Conservation (phyloP, 2,113 vertebrate species). For the Brachirus orientalis region DNA sequence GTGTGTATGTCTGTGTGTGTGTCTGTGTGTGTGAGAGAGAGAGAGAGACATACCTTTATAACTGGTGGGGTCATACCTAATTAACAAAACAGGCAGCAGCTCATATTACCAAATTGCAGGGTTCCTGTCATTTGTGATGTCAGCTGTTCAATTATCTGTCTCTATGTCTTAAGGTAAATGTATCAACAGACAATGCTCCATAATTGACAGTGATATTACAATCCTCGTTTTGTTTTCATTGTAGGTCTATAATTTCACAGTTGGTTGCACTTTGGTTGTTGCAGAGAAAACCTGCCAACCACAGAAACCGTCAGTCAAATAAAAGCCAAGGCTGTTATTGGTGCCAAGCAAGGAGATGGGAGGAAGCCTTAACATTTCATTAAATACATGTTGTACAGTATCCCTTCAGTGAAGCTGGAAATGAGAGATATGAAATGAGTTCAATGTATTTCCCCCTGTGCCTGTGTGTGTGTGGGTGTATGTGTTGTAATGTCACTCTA, state of each 20-base stretch:
- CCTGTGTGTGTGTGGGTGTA: too few relatives aligned
- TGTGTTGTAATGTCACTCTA: slow-evolving; percentile 46
- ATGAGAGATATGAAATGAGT: slow-evolving; percentile 47
- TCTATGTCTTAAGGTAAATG: slow-evolving; percentile 18
- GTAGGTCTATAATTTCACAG: slow-evolving; percentile 53
- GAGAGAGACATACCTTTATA: too few relatives aligned
- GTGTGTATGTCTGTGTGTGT: too few relatives aligned
- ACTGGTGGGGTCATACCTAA: too few relatives aligned
- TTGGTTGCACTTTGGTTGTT: slow-evolving; percentile 50
- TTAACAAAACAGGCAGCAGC: too few relatives aligned
- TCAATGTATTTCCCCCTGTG: slow-evolving; percentile 17
- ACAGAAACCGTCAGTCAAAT: slow-evolving; percentile 59
- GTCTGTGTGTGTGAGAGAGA: too few relatives aligned
- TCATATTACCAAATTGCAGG: slow-evolving; percentile 20
- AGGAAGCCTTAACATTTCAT: slow-evolving; percentile 34
- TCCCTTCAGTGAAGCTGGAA: slow-evolving; percentile 41
- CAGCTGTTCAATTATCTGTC: slow-evolving; percentile 27
- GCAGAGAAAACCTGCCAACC: slow-evolving; percentile 56
- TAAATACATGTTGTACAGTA: slow-evolving; percentile 33
- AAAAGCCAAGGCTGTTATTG: slow-evolving; percentile 40
- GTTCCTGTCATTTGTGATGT: slow-evolving; percentile 9
- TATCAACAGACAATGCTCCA: slow-evolving; percentile 33
- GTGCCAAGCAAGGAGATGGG: slow-evolving; percentile 47
- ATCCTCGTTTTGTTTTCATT: slow-evolving; percentile 57
- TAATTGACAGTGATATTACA: slow-evolving; percentile 38